A percentile compares a stretch with the other conserved stretches of the same genome.
These are phyloP conservation scores for Metridium senile DNA, from an alignment of 92 coral and sea anemone genomes.

Conservation along the genomic window DNA sequence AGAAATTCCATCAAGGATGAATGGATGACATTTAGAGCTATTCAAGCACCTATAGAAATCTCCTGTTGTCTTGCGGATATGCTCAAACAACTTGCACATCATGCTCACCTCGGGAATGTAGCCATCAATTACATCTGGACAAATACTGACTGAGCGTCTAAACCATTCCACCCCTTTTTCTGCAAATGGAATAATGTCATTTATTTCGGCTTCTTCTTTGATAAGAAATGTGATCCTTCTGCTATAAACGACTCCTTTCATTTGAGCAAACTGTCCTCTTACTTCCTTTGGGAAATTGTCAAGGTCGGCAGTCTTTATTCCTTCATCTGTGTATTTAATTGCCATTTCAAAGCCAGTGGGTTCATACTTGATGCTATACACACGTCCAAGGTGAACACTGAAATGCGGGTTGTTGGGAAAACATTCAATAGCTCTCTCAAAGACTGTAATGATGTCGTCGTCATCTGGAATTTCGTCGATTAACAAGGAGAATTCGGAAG, in stretches of 20 bases:
- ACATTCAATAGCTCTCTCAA: constrained; percentile 52
- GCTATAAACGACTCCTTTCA: constrained; percentile 71
- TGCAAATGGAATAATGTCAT: constrained; percentile 34
- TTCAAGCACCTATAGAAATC: constrained; percentile 21
- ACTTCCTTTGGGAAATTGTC: constrained; percentile 1
- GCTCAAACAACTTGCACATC: constrained; percentile 60
- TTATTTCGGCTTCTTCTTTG: constrained; percentile 14
- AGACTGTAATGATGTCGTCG: constrained; percentile 56
- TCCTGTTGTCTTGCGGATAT: constrained; percentile 35
- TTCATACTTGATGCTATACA: constrained; percentile 46
- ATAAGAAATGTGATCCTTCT: constrained; percentile 39
- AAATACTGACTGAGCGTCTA: constrained; percentile 52
- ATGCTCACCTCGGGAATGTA: constrained; percentile 65
- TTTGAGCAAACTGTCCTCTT: constrained; percentile 63
- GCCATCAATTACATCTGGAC: constrained; percentile 48
- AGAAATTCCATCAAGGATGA: constrained; percentile 54
- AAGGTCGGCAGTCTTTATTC: constrained; percentile 37
- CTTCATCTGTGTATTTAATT: constrained; percentile 53
- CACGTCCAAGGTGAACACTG: constrained; percentile 64
- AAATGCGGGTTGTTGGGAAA: constrained; percentile 55
- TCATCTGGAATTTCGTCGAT: constrained; percentile 44
- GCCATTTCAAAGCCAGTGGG: constrained; percentile 54
- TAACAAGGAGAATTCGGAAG: constrained; percentile 41
- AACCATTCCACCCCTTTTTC: constrained; percentile 58
- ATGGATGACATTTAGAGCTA: constrained; percentile 36